phyloP scores from a whole-genome alignment of 2,888 invertebrate species.

The Tetragonisca angustula region DNA sequence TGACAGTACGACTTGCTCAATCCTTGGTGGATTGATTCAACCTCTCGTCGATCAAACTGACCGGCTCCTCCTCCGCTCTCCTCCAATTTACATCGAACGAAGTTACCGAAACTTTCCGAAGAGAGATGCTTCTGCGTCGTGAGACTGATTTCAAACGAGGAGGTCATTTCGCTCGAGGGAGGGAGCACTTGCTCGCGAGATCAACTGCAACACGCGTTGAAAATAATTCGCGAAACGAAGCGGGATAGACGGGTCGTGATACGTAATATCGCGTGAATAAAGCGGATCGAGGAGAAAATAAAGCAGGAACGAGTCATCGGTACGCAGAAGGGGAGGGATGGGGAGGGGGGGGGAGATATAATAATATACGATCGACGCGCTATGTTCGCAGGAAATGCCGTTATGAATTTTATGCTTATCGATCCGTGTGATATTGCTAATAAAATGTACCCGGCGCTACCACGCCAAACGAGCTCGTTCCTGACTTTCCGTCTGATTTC shows the following conservation, averaged over 20 bases:
- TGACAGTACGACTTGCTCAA: too few species aligned
- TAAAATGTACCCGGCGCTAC: constrained; percentile 68
- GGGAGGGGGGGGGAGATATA: constrained; percentile 35
- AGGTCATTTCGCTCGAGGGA: background rate
- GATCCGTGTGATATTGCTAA: constrained; percentile 72
- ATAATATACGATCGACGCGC: constrained; percentile 38
- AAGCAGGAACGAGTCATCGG: constrained; percentile 41
- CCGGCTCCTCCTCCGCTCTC: too few species aligned
- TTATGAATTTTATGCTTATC: constrained; percentile 75
- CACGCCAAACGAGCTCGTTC: constrained; percentile 12
- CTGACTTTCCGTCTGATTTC: constrained; percentile 54
- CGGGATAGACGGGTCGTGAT: constrained; percentile 4
- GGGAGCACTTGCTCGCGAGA: background rate
- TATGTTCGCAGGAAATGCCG: constrained; percentile 52
- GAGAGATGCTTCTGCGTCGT: too few species aligned
- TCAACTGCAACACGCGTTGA: constrained; percentile 4
- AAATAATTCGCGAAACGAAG: constrained; percentile 29
- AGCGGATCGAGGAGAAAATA: constrained; percentile 27
- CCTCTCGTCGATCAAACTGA: too few species aligned
- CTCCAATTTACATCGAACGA: too few species aligned
- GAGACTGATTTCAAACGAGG: background rate
- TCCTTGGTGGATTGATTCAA: too few species aligned
- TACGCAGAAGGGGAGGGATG: background rate
- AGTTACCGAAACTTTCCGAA: too few species aligned
- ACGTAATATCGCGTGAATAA: constrained; percentile 43